Evolutionary conservation across 2,797 vertebrate genomes (phyloP).

Genomic region (Molossus alvarezi): DNA sequence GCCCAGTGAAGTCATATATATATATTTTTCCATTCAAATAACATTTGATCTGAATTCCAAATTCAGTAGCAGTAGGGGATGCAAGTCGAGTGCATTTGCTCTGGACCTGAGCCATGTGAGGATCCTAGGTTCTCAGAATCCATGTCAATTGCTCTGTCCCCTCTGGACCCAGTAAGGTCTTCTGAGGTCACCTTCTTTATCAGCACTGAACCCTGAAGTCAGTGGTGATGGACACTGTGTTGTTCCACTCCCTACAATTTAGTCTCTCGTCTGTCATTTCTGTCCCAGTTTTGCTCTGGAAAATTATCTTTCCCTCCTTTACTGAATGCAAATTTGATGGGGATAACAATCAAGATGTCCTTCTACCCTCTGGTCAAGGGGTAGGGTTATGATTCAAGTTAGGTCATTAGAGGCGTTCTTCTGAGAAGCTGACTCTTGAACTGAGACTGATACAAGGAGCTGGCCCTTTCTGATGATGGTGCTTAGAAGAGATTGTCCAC

Average conservation of each 20-base stretch:
- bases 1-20: slow-evolving; percentile 64
- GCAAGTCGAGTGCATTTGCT: slow-evolving; percentile 53
- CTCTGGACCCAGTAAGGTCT: not conserved
- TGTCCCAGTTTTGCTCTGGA: not conserved
- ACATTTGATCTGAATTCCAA: slow-evolving; percentile 75
- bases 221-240: no score
- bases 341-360: not conserved
- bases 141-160: not conserved
- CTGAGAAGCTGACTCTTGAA: slow-evolving; percentile 41
- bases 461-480: not conserved
- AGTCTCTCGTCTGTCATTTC: not conserved
- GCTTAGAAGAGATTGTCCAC: not conserved
- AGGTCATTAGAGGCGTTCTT: not conserved
- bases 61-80: slow-evolving; percentile 64
- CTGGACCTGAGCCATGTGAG: not conserved
- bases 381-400: not conserved
- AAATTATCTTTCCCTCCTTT: not conserved
- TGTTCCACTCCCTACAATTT: not conserved
- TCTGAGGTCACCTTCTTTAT: not conserved
- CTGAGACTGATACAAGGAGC: not conserved
- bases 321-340: not conserved
- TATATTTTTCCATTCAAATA: slow-evolving; percentile 71
- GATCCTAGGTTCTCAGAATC: not conserved
- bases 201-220: not conserved
- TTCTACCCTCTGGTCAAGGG: not conserved